Evolutionary conservation across 2,797 vertebrate species (phyloP).

Genomic region (Oreochromis mossambicus): DNA sequence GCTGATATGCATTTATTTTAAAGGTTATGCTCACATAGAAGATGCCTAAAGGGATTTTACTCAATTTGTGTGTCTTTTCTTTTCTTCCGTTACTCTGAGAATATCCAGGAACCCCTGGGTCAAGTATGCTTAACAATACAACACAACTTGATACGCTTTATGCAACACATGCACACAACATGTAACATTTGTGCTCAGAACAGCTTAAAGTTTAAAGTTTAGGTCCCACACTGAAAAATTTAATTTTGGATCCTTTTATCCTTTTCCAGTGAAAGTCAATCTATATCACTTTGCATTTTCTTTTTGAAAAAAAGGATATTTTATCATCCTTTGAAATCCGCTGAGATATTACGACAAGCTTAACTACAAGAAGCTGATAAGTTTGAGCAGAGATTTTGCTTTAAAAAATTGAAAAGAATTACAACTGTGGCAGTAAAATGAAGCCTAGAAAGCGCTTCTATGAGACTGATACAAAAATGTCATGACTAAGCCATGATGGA

Average conservation of each 20-base stretch:
- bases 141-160: conserved; percentile 14
- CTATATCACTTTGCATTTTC: conserved; percentile 15
- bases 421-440: conserved; percentile 42
- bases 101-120: neutral
- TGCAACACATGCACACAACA: conserved; percentile 40
- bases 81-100: neutral
- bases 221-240: conserved; percentile 25
- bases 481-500: conserved; percentile 5
- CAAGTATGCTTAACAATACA: conserved; percentile 1
- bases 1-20: neutral
- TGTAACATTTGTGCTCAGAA: conserved; percentile 52
- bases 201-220: conserved; percentile 41
- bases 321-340: conserved; percentile 34
- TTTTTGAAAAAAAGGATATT: conserved; percentile 6
- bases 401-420: neutral
- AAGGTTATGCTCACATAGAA: neutral
- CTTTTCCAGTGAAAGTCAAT: conserved; percentile 8
- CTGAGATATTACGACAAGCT: conserved; percentile 1
- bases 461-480: conserved; percentile 42
- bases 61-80: neutral
- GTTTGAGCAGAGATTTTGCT: neutral
- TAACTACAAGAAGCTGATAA: conserved; percentile 11
- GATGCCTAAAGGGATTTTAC: neutral
- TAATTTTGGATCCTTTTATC: conserved; percentile 3
- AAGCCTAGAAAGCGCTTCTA: conserved; percentile 44